These are phyloP conservation scores for Chelon labrosus DNA, from an alignment of 2,797 vertebrate genomes.

Conservation along the genomic window DNA sequence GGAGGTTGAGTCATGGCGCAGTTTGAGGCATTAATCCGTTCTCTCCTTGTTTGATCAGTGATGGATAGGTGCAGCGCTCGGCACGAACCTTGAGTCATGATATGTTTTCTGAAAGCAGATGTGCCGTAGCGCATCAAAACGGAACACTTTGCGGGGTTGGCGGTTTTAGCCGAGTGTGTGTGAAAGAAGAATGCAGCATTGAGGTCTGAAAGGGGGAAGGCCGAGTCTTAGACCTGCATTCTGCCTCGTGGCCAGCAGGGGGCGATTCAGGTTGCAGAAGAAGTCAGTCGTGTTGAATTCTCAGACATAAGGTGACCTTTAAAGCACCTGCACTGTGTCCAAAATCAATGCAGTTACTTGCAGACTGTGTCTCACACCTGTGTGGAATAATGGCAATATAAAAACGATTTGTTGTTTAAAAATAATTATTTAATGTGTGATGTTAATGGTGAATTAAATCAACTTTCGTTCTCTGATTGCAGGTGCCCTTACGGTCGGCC, in stretches of 20 bases:
- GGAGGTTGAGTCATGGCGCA: constrained; percentile 39
- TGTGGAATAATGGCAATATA: constrained; percentile 24
- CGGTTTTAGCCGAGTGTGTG: no score
- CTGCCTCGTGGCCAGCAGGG: no score
- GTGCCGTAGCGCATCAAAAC: neutral
- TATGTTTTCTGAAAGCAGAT: constrained; percentile 26
- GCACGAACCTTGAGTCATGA: constrained; percentile 10
- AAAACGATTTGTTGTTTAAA: neutral
- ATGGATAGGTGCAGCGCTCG: constrained; percentile 23
- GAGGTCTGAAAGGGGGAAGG: no score
- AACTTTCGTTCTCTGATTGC: constrained; percentile 37
- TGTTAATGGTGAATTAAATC: neutral
- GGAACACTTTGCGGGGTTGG: no score
- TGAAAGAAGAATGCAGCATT: no score
- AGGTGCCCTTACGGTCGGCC: constrained; percentile 98
- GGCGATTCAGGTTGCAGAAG: no score
- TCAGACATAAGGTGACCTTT: neutral
- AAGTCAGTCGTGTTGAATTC: neutral
- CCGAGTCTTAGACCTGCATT: no score
- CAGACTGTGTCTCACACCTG: constrained; percentile 20
- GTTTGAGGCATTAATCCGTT: constrained; percentile 42
- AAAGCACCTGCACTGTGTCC: constrained; percentile 18
- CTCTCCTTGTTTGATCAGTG: constrained; percentile 39
- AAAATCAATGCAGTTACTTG: constrained; percentile 11
- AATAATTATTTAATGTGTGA: neutral